Evolutionary conservation across 2,797 vertebrate species (phyloP), one percentile per base, ranked within the genome.

Genomic region (Cryptoblepharus egeriae): DNA sequence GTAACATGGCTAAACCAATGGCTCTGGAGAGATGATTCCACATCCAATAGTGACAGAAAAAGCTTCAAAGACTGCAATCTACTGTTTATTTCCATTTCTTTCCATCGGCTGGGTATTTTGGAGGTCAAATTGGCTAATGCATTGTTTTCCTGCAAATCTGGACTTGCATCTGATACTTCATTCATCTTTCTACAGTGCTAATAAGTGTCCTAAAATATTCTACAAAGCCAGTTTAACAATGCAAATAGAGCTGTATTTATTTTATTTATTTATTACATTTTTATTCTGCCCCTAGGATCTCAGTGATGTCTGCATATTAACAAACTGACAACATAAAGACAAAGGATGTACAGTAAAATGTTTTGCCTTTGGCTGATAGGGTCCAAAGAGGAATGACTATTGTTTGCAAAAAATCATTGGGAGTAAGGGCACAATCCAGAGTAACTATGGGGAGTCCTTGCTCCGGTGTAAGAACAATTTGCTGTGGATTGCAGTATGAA

Each of bases 251-350:
- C 7, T 69, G 35, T 61, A 8, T 13, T 58, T 58, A 42, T 61
- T 82, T 58, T 58, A 42, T 60, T 58, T 58, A 42, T 60, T 82
- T 76, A 82, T 82, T 82, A 49, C 24, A 24, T 35, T 70, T 76
- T 69, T 24, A 61, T 69, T 20, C 55, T 49, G 64, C 73, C 57
- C 73, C 15, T 45, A 39, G 49, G 58, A 39, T 52, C n/a, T 32
- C 52, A 10, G n/a, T 49, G 11, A 68, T 8, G n/a, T 45, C 65
- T 49, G 64, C n/a, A 52, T 69, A 68, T 64, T 81, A 61, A 75
- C n/a, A 75, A 32, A 58, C 35, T 15, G 30, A 75, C 35, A 70
- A 49, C 13, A 32, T 32, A 73, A 75, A 69, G 39, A n/a, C 16
- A 20, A 60, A 60, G 42, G 49, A 52, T 76, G 37, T 63, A 12